Percentiles rank a stretch among this genome's conserved stretches.
Conservation (phyloP, 1,140 invertebrate species). For the Anastatus disparis region DNA sequence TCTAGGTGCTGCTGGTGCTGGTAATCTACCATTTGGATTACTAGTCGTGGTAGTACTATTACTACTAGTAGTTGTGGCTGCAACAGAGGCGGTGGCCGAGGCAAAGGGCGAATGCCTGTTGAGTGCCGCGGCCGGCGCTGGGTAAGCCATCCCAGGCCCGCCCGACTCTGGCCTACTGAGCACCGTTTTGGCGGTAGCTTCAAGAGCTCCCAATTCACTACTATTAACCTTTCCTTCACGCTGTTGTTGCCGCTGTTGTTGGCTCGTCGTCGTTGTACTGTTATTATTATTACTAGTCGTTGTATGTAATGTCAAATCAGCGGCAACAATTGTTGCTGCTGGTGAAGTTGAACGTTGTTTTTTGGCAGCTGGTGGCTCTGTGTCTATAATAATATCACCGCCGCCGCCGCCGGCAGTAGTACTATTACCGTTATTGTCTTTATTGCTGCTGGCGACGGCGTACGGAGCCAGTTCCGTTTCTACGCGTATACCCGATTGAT, state of each 20-base stretch:
- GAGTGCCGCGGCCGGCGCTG: constrained; percentile 63
- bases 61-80: constrained; percentile 43
- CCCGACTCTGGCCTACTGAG: constrained; percentile 63
- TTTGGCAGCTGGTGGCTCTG: neutral
- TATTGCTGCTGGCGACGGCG: constrained; percentile 24
- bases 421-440: no score
- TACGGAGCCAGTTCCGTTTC: constrained; percentile 33
- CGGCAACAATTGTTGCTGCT: constrained; percentile 4
- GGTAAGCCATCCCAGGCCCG: constrained; percentile 67
- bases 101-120: constrained; percentile 64
- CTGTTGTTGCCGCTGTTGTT: constrained; percentile 47
- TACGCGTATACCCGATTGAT: constrained; percentile 36
- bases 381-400: no score
- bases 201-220: constrained; percentile 49
- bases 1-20: constrained; percentile 74
- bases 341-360: neutral
- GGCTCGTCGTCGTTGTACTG: constrained; percentile 9
- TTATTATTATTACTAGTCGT: neutral
- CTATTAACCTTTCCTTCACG: no score
- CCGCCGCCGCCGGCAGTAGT: constrained; percentile 35
- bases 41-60: constrained; percentile 54
- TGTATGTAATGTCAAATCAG: neutral
- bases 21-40: constrained; percentile 64
- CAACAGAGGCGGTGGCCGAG: constrained; percentile 31
- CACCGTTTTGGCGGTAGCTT: constrained; percentile 58